A percentile compares a stretch with the other conserved stretches of the same genome.
phyloP scores from a whole-genome alignment of 2,888 invertebrate species.

The Oxytorus armatus region DNA sequence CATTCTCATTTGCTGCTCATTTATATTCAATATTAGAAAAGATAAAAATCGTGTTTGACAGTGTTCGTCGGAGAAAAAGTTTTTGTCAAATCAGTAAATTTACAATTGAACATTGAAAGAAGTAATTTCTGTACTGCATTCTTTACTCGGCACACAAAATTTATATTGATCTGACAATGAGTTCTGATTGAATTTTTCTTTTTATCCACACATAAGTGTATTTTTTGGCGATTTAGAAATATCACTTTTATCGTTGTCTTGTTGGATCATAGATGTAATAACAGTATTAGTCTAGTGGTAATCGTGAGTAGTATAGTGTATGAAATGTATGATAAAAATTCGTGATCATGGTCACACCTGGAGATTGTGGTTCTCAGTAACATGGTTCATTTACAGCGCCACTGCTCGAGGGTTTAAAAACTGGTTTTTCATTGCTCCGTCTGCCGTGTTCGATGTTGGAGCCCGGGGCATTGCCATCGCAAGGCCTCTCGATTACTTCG shows the following conservation, averaged over 20 bases:
- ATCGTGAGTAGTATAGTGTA: slow-evolving; percentile 24
- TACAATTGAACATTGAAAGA: too few relatives aligned
- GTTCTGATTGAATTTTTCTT: slow-evolving; percentile 2
- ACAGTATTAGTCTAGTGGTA: slow-evolving; percentile 35
- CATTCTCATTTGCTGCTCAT: too few relatives aligned
- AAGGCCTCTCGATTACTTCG: slow-evolving; percentile 53
- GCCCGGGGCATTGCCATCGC: slow-evolving; percentile 32
- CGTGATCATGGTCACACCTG: slow-evolving; percentile 59
- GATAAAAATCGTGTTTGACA: too few relatives aligned
- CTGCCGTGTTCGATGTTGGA: slow-evolving; percentile 18
- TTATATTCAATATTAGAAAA: too few relatives aligned
- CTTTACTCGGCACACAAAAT: too few relatives aligned
- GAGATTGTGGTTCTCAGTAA: slow-evolving; percentile 46
- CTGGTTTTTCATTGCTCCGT: slow-evolving; percentile 61
- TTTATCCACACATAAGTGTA: slow-evolving; percentile 1
- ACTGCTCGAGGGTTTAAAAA: slow-evolving; percentile 52
- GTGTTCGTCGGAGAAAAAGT: too few relatives aligned
- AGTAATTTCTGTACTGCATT: too few relatives aligned
- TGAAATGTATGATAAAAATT: slow-evolving; percentile 42
- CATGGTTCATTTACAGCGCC: slow-evolving; percentile 50
- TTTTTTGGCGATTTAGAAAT: background rate
- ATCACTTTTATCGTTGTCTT: background rate
- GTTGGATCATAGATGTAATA: slow-evolving; percentile 25
- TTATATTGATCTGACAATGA: too few relatives aligned
- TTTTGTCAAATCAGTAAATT: too few relatives aligned